These are phyloP conservation scores for Crossaster papposus DNA, from an alignment of 53 echinoderm and acorn worm species.

Conservation along the genomic window DNA sequence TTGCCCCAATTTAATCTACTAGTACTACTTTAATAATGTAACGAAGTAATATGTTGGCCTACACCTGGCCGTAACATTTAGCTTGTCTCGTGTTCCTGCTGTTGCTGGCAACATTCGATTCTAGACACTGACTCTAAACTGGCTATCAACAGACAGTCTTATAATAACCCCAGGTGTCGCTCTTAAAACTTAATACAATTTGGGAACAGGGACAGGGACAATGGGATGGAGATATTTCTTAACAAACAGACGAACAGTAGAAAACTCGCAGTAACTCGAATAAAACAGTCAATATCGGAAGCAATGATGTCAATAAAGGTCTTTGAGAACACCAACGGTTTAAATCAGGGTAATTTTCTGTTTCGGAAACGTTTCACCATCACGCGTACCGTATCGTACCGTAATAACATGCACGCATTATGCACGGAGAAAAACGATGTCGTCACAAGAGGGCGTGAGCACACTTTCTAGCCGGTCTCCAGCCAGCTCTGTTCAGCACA, in stretches of 20 bases:
- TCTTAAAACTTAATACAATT: background rate
- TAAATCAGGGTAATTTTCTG: no score
- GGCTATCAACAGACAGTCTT: background rate
- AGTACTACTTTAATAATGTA: background rate
- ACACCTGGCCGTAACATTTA: background rate
- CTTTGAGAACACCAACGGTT: no score
- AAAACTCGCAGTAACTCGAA: background rate
- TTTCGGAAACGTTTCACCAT: no score
- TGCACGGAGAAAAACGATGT: no score
- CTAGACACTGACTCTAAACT: background rate
- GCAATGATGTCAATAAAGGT: background rate
- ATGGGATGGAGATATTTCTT: no score
- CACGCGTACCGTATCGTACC: no score
- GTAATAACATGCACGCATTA: no score
- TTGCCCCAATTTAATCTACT: background rate
- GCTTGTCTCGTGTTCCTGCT: background rate
- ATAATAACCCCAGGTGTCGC: background rate
- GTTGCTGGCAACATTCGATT: background rate
- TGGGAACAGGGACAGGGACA: constrained; percentile 12
- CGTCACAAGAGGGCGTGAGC: background rate
- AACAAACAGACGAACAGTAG: background rate
- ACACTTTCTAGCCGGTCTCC: background rate
- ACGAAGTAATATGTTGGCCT: background rate
- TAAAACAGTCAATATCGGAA: background rate
- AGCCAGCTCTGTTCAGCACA: background rate